A percentile compares a stretch with the other conserved stretches of the same genome.
These are phyloP conservation scores for Chaenogobius annularis DNA, from an alignment of 2,113 vertebrate genomes.

Conservation along the genomic window DNA sequence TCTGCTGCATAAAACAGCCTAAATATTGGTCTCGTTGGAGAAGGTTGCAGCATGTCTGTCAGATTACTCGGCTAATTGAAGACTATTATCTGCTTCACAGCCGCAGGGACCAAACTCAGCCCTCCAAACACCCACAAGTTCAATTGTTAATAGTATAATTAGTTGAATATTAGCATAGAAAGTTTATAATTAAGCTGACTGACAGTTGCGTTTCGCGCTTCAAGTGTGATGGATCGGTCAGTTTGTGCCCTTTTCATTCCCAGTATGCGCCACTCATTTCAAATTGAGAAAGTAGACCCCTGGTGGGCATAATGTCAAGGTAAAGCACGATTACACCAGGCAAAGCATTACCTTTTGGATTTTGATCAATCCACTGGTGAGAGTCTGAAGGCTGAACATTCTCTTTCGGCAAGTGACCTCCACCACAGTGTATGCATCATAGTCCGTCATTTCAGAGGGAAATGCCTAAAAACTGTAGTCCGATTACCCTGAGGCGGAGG, in stretches of 20 bases:
- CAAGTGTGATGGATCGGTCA: conserved; percentile 22
- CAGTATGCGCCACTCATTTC: conserved; percentile 26
- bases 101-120: conserved; percentile 12
- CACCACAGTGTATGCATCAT: neutral
- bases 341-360: neutral
- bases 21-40: neutral
- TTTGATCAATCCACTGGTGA: conserved; percentile 36
- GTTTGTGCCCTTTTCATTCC: conserved; percentile 6
- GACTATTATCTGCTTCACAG: conserved; percentile 1
- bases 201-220: neutral
- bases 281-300: conserved; percentile 15
- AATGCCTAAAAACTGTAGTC: neutral
- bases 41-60: neutral
- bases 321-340: conserved; percentile 30
- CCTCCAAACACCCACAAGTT: neutral
- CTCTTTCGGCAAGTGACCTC: conserved; percentile 6
- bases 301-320: conserved; percentile 40
- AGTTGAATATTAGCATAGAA: conserved; percentile 2
- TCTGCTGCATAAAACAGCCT: neutral
- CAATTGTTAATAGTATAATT: conserved; percentile 1
- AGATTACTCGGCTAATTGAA: conserved; percentile 12
- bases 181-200: neutral
- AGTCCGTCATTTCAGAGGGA: conserved; percentile 4
- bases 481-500: neutral
- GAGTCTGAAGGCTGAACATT: conserved; percentile 25